These are phyloP conservation scores for Lordiphosa clarofinis DNA, from an alignment of 1,140 invertebrate species.

Conservation along the genomic window DNA sequence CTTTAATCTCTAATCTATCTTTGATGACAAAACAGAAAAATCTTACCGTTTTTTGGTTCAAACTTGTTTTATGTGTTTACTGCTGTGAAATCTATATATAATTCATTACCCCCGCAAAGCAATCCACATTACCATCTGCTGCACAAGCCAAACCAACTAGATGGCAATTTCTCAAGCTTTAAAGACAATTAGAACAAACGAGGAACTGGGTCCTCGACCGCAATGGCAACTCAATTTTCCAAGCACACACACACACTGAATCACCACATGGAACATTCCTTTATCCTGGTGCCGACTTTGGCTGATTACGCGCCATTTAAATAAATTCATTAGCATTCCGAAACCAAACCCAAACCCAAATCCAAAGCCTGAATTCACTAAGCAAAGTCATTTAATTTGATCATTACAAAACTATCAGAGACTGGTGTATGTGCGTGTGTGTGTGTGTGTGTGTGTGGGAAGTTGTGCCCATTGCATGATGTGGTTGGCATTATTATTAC, in stretches of 20 bases:
- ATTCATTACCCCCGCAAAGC: too few relatives aligned
- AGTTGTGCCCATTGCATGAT: conserved; percentile 53
- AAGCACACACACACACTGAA: not conserved
- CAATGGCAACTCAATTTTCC: conserved; percentile 6
- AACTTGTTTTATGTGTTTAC: too few relatives aligned
- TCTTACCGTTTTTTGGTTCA: not conserved
- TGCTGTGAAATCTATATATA: too few relatives aligned
- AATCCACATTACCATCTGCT: too few relatives aligned
- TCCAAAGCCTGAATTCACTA: conserved; percentile 29
- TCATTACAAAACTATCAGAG: conserved; percentile 74
- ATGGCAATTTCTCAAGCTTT: too few relatives aligned
- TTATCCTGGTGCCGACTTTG: conserved; percentile 1
- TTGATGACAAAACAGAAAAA: not conserved
- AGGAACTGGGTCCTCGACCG: not conserved
- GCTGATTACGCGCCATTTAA: conserved; percentile 74
- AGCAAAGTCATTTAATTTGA: conserved; percentile 69
- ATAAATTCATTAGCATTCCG: conserved; percentile 68
- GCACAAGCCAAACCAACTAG: too few relatives aligned
- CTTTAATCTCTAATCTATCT: too few relatives aligned
- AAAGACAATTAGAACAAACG: conserved; percentile 8
- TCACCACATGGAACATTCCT: conserved; percentile 8
- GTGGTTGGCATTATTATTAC: conserved; percentile 59
- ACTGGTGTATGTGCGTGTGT: conserved; percentile 18
- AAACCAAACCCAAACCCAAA: conserved; percentile 18
- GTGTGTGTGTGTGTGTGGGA: conserved; percentile 9